Evolutionary conservation across 2,888 invertebrate genomes (phyloP).

Genomic region (Lucinisca nassula): DNA sequence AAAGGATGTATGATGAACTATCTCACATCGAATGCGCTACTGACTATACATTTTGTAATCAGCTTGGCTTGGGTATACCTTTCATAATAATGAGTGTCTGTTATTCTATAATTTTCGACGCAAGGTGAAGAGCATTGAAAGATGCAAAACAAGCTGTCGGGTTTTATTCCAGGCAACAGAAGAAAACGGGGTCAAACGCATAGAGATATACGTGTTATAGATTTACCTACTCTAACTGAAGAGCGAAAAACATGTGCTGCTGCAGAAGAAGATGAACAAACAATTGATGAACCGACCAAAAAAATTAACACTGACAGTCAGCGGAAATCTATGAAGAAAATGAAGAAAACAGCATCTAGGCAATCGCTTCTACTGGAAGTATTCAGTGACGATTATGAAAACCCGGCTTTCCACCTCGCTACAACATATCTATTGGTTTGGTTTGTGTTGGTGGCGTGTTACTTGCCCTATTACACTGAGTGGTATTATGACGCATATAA

Average conservation of each 20-base stretch:
- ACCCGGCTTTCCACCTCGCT: slow-evolving; percentile 72
- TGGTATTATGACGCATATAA: slow-evolving; percentile 54
- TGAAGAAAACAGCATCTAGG: neutral
- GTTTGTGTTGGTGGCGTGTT: slow-evolving; percentile 57
- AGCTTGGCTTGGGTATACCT: slow-evolving; percentile 60
- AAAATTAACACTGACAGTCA: neutral
- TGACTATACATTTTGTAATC: slow-evolving; percentile 57
- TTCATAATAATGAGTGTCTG: slow-evolving; percentile 40
- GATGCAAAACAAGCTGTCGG: too few relatives aligned
- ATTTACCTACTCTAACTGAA: neutral
- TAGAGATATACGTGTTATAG: neutral
- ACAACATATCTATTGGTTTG: slow-evolving; percentile 73
- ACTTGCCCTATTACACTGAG: slow-evolving; percentile 68
- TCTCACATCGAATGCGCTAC: slow-evolving; percentile 36
- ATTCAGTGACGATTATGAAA: slow-evolving; percentile 70
- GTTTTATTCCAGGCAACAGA: too few relatives aligned
- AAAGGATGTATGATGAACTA: slow-evolving; percentile 67
- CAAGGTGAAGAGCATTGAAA: slow-evolving; percentile 37
- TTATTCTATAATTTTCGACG: slow-evolving; percentile 57
- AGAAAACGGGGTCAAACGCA: neutral
- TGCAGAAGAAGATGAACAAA: neutral
- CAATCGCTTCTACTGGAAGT: slow-evolving; percentile 52
- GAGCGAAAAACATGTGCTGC: neutral
- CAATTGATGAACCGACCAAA: neutral
- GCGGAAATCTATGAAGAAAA: neutral